Evolutionary conservation across 2,888 invertebrate genomes (phyloP).

Genomic region (Platypus cylindrus): DNA sequence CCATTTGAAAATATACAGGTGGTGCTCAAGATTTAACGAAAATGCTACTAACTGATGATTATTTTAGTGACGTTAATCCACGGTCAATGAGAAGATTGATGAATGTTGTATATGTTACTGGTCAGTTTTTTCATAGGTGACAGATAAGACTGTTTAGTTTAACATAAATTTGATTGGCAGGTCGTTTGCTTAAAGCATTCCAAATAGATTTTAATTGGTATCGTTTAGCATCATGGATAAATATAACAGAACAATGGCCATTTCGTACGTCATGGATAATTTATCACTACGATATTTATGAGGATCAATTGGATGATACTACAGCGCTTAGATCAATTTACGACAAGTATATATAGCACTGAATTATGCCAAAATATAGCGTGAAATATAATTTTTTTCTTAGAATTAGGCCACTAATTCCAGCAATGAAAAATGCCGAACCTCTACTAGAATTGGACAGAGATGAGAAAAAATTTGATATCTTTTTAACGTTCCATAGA

Average conservation of each 20-base stretch:
- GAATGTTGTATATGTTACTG: slow-evolving; percentile 95
- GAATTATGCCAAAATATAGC: neutral
- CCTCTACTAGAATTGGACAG: slow-evolving; percentile 84
- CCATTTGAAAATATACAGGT: too few relatives aligned
- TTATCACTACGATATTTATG: slow-evolving; percentile 80
- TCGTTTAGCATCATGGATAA: slow-evolving; percentile 88
- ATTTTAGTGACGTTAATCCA: slow-evolving; percentile 98
- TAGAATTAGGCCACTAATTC: slow-evolving; percentile 71
- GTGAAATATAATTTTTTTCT: slow-evolving; percentile 6
- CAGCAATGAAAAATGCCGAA: slow-evolving; percentile 74
- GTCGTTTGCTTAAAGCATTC: slow-evolving; percentile 91
- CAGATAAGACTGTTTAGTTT: neutral
- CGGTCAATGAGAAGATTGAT: slow-evolving; percentile 89
- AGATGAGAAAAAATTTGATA: slow-evolving; percentile 89
- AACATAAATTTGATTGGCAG: slow-evolving; percentile 36
- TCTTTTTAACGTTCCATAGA: slow-evolving; percentile 81
- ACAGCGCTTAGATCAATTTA: slow-evolving; percentile 81
- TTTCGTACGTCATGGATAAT: slow-evolving; percentile 96
- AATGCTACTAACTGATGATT: slow-evolving; percentile 90
- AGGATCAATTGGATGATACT: slow-evolving; percentile 75
- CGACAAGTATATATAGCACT: slow-evolving; percentile 60
- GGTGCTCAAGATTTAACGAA: slow-evolving; percentile 61
- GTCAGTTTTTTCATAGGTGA: slow-evolving; percentile 32
- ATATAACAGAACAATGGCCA: slow-evolving; percentile 98
- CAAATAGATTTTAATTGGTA: slow-evolving; percentile 99